Conservation (phyloP, 2,797 vertebrate species). For the Myripristis jacobus region DNA sequence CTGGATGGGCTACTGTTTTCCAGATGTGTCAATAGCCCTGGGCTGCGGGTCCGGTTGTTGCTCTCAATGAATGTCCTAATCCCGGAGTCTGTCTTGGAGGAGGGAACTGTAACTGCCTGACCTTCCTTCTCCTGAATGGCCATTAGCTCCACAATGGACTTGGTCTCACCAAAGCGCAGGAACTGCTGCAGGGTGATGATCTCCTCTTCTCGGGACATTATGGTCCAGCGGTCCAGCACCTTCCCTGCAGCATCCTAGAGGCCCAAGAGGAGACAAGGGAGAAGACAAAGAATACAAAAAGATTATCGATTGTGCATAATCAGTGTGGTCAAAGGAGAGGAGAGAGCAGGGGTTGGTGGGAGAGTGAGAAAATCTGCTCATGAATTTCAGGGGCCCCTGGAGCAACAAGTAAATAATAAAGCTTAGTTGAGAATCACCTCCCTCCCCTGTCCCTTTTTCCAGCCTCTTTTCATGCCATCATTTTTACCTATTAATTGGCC, state of each 20-base stretch:
- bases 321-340: conserved; percentile 82
- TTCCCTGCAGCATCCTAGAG: conserved; percentile 99
- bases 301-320: conserved; percentile 94
- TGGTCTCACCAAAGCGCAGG: conserved; percentile 98
- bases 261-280: conserved; percentile 92
- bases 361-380: conserved; percentile 74
- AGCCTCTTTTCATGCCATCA: conserved; percentile 48
- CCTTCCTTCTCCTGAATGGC: conserved; percentile 99
- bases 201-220: conserved; percentile 99
- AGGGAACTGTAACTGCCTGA: conserved; percentile 96
- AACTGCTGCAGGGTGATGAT: conserved; percentile 99
- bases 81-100: conserved; percentile 98
- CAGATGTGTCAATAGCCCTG: conserved; percentile 94
- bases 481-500: conserved; percentile 55
- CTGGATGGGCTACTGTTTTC: conserved; percentile 98
- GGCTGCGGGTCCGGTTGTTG: conserved; percentile 98
- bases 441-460: conserved; percentile 25
- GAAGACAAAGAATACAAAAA: conserved; percentile 90
- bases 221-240: conserved; percentile 99
- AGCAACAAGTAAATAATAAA: conserved; percentile 82
- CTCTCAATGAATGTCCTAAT: conserved; percentile 99
- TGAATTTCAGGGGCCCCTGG: conserved; percentile 80
- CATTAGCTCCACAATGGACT: conserved; percentile 99
- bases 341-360: conserved; percentile 68
- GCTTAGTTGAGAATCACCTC: conserved; percentile 65